Percentiles rank a stretch among this genome's conserved stretches.
phyloP scores from a whole-genome alignment of 2,797 vertebrate species.

The Anguilla anguilla region DNA sequence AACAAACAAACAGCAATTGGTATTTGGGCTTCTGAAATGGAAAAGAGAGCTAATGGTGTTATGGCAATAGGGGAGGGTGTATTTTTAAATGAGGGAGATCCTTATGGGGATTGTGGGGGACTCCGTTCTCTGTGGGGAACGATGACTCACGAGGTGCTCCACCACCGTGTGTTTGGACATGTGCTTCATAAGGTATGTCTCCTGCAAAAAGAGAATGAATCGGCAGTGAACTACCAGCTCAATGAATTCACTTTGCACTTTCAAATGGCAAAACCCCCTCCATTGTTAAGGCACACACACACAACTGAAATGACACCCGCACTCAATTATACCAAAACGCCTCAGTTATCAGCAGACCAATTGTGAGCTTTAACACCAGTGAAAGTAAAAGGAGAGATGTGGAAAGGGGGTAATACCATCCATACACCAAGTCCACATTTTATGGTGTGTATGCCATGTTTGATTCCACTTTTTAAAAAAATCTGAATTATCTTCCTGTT shows the following conservation, averaged over 20 bases:
- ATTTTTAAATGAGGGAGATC: constrained; percentile 93
- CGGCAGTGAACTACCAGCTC: background rate
- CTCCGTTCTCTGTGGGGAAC: constrained; percentile 95
- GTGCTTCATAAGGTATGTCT: constrained; percentile 99
- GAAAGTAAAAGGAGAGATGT: background rate
- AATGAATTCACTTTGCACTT: background rate
- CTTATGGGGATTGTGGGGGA: constrained; percentile 93
- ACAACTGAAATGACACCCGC: background rate
- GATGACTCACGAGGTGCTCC: constrained; percentile 94
- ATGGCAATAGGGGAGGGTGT: constrained; percentile 33
- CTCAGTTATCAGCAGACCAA: background rate
- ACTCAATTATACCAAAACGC: background rate
- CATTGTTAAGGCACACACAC: background rate
- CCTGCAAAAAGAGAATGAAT: constrained; percentile 68
- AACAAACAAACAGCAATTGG: constrained; percentile 28
- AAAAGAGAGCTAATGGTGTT: background rate
- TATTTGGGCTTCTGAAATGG: constrained; percentile 2
- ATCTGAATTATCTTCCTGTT: background rate
- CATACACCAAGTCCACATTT: background rate
- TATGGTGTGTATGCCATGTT: background rate
- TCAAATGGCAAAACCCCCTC: background rate
- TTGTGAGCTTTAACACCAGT: background rate
- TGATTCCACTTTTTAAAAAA: background rate
- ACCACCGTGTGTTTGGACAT: constrained; percentile 99
- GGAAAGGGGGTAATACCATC: background rate